Evolutionary conservation across 2,113 vertebrate species (phyloP), one percentile per base, ranked within the genome.

Genomic region (Thalassarche chlororhynchos): DNA sequence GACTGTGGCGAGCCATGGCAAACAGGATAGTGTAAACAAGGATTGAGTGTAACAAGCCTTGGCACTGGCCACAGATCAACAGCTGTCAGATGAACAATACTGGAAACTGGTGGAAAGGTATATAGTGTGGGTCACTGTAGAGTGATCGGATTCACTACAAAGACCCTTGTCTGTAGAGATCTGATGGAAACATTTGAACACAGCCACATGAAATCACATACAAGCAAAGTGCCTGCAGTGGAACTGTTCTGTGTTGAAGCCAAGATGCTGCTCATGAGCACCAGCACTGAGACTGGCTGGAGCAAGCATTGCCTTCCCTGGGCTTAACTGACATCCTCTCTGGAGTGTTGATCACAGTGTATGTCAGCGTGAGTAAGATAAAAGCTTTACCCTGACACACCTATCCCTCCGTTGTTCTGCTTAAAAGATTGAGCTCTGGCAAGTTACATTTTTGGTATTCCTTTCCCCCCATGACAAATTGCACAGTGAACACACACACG

Each of bases 51-150:
- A 57, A 49, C 3, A 10, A 71, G n/a, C 9, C 29, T 76, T 92
- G 44, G 11, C 15, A n/a, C 18, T 54, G 47, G 38, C 55, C 20
- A 65, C 12, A 75, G 49, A 49, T n/a, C 20, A 74, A 64, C 15
- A 64, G 6, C 17, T 71, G 10, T 52, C 47, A 68, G 40, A 31
- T 84, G 52, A 71, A 36, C n/a, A 71, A 38, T 12, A 69, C 12
- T 14, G 82, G 42, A 64, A 89, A 44, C 38, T 5, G 49, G 9
- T 44, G 34, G 24, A 86, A 64, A 64, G 2, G 9, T 51, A 8
- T 3, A 36, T n/a, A 65, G n/a, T 0, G 0, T 20, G 9, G 6
- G 19, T 54, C 6, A 3, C 4, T 68, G 70, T 44, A 23, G 7
- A 57, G 62, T 32, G 47, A n/a, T 61, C 8, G 57, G 32, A 47